Conservation (phyloP, 2,797 vertebrate genomes). For the Acrossocheilus fasciatus region DNA sequence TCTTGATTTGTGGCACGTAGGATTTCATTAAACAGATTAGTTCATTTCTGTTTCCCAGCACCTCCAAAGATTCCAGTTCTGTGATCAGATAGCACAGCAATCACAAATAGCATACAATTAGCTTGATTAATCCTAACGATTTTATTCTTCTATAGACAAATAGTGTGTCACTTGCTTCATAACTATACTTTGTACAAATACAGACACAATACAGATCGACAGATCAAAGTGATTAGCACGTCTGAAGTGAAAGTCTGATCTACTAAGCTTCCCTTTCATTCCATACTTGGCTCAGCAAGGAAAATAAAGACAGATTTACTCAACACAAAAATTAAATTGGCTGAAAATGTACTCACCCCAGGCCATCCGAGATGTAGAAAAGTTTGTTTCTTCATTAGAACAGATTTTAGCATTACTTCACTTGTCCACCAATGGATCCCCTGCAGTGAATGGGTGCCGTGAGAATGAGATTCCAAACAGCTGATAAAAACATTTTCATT, state of each 20-base stretch:
- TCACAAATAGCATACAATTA: background rate
- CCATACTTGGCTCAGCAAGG: background rate
- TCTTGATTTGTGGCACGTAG: conserved; percentile 38
- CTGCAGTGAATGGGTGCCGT: no score
- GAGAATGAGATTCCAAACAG: no score
- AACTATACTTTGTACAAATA: conserved; percentile 9
- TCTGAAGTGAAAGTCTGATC: background rate
- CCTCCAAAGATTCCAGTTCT: background rate
- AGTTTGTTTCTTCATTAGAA: background rate
- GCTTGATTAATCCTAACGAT: background rate
- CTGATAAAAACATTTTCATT: no score
- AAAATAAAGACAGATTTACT: background rate
- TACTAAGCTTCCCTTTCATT: background rate
- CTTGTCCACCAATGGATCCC: no score
- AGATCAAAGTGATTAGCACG: background rate
- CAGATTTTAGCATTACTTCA: background rate
- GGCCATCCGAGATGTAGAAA: background rate
- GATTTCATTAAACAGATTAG: conserved; percentile 31
- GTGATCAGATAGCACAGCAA: background rate
- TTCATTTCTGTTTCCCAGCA: conserved; percentile 38
- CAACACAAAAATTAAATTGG: background rate
- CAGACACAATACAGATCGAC: background rate
- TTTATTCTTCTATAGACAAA: background rate
- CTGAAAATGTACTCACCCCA: background rate
- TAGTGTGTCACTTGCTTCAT: background rate